Percentiles rank a stretch among this genome's conserved stretches.
These are phyloP conservation scores for Griposia aprilina DNA, from an alignment of 2,888 invertebrate species.

Conservation along the genomic window DNA sequence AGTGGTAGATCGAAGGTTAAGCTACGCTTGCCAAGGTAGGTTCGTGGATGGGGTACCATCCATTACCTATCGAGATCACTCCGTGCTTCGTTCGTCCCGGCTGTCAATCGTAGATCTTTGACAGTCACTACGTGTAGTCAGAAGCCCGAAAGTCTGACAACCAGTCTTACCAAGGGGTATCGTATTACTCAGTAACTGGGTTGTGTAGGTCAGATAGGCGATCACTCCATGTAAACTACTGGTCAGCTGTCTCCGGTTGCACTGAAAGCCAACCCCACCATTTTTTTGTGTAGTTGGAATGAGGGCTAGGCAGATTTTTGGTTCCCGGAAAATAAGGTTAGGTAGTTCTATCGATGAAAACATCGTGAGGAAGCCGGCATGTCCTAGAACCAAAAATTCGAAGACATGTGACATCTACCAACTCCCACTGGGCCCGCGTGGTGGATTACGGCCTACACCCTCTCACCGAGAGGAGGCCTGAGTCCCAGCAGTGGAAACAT, in stretches of 20 bases:
- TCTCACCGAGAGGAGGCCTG: no score
- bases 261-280: neutral
- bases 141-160: neutral
- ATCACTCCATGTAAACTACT: neutral
- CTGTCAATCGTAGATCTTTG: neutral
- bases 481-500: no score
- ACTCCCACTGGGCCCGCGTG: no score
- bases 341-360: neutral
- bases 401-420: no score
- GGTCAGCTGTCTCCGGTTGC: neutral
- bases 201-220: neutral
- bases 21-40: neutral
- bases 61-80: neutral
- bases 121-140: neutral
- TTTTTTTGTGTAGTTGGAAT: neutral
- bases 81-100: no score
- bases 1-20: neutral
- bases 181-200: no score
- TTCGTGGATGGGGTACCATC: neutral
- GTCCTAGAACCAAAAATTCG: no score
- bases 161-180: neutral
- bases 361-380: no score
- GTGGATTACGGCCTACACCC: no score
- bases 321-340: neutral
- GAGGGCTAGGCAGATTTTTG: neutral